Conservation (phyloP, 64 coral and sea anemone genomes). For the Trachythela sp. region DNA sequence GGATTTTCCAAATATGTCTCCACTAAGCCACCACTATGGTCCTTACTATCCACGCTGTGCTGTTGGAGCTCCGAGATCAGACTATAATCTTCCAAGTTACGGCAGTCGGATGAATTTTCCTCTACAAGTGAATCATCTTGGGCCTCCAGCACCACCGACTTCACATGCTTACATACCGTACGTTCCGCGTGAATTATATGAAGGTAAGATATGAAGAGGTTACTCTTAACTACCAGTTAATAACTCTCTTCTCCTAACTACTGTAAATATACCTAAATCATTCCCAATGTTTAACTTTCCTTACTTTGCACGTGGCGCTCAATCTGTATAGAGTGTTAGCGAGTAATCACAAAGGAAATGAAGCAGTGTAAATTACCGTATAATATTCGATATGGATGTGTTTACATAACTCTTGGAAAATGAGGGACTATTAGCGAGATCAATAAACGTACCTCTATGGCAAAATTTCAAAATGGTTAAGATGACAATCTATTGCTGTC, state of each 20-base stretch:
- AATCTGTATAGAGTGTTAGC: neutral
- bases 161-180: constrained; percentile 58
- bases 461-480: neutral
- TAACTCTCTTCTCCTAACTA: neutral
- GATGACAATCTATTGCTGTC: neutral
- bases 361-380: neutral
- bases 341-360: neutral
- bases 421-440: neutral
- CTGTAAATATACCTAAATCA: no score
- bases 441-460: neutral
- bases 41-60: neutral
- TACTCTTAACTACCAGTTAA: neutral
- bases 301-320: neutral
- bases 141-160: constrained; percentile 59
- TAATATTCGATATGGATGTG: neutral
- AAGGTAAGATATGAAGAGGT: neutral
- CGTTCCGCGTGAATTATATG: neutral
- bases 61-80: neutral
- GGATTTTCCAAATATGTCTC: constrained; percentile 65
- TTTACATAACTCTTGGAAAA: neutral
- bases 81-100: constrained; percentile 1
- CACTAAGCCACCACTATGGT: constrained; percentile 1
- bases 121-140: neutral
- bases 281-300: no score
- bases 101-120: constrained; percentile 12